Evolutionary conservation across 2,113 vertebrate species (phyloP), one percentile per base, ranked within the genome.

Genomic region (Takifugu bimaculatus): DNA sequence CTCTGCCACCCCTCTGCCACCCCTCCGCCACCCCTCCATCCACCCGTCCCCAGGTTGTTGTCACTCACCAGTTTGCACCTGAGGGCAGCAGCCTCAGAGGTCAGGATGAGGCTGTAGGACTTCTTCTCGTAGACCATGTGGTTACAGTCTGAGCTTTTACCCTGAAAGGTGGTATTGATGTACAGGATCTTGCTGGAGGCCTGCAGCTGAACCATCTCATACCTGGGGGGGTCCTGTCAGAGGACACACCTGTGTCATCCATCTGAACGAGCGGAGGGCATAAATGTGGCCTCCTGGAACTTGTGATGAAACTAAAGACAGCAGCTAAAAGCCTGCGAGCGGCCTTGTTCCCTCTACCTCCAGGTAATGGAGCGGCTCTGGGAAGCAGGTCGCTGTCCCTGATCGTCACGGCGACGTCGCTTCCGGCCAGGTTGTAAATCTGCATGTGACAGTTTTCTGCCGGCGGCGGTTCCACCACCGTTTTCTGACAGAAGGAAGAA

Each of bases 341-440:
- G 3, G 29, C 29, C 29, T 29, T 29, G 29, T 5, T 29, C 5
- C 14, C 11, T 2, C 60, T 66, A 90, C 96, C 92, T 94, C 86
- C 71, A 93, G 91, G 66, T 90, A 50, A 5, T 20, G 56, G 77
- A 94, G 68, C 0, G 91, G 87, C 1, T 92, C 68, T 49, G 76
- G 69, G 66, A 93, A 92, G n/a, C 2, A 80, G 27, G 58, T 81
- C 13, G 10, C 26, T 75, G 35, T 63, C 85, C 6, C 80, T 77
- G 49, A 93, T 45, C 4, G 65, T 69, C 66, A 98, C 72, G 6
- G 54, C 79, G 59, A 96, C 80, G 0, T 92, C 55, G 3, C 81
- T 65, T 43, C 88, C 74, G n/a, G 90, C 93, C 75, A 98, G 70
- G 82, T 97, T 99, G 49, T 92, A 72, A 4, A 95, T 89, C 77